Evolutionary conservation across 2,113 vertebrate species (phyloP), one percentile per base, ranked within the genome.

Genomic region (Trematocara macrostoma): DNA sequence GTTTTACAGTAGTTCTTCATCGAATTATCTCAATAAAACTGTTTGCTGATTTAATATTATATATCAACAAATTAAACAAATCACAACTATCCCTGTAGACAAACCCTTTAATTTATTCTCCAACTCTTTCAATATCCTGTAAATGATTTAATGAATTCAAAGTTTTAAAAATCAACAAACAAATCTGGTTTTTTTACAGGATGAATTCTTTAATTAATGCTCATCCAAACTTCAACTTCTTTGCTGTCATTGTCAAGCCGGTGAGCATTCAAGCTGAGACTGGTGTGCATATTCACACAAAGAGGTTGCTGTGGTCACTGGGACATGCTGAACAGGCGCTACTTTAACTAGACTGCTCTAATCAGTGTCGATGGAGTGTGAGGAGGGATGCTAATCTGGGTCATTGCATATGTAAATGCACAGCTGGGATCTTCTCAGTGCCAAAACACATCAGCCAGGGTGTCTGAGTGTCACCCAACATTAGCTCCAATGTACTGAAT

Each of bases 331-430:
- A 74, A 85, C 87, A 85, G 59, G 67, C 82, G 23, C 14, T 79
- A 29, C 79, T 84, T 71, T 91, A 88, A 88, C 92, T 86, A 94
- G 89, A 56, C 86, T 92, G 89, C 86, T 95, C 96, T 97, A 97
- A 98, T 97, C 96, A 96, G 95, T 95, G 86, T 91, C 95, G 96
- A 97, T 97, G 94, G 96, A 95, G 94, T 97, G 95, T 97, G 96
- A 95, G 96, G 92, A 85, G 91, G 95, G 96, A 96, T 97, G 96
- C 96, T 97, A 96, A 98, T 97, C 95, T 97, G 96, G 97, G 97
- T 97, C 97, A 97, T 97, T 95, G 96, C 97, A 96, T 97, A 97
- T 98, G 97, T 95, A 98, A 97, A 97, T 97, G 92, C 96, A 96
- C 97, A 97, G 96, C 97, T 97, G 97, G 96, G 96, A 94, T 95